Base-by-base conservation (phyloP, 2,797 vertebrate genomes). In the Nyctalus aviator region DNA sequence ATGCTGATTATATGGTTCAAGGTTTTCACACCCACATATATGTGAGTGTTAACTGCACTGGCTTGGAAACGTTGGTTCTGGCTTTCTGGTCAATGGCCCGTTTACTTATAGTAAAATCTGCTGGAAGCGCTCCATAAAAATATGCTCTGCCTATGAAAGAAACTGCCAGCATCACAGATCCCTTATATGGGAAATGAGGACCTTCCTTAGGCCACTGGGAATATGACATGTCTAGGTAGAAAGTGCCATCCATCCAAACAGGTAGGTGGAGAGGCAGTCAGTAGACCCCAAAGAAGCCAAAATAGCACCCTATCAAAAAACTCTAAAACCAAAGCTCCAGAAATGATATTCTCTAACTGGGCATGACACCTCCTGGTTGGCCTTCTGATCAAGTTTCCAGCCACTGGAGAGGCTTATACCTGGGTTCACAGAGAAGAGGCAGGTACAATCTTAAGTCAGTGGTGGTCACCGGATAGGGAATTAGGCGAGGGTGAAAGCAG, bases 11-110 rank as follows among this genome's bases (percentile, higher is more conserved):
- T 82, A 57, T 17, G 37, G 44, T 8, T 86, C 37, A 75, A 77
- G 82, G 27, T 46, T 93, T 84, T 94, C 69, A 32, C 68, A 76
- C 55, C 78, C 86, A 96, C 87, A 59, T 88, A 69, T 81, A 44
- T 66, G 91, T 94, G 95, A 96, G 93, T 81, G 93, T 97, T 94
- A 94, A 94, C 95, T 95, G 92, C 72, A 88, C 84, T 93, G 86
- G 81, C 86, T 97, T 96, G 84, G 50, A 93, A 90, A 95, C 66
- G 18, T 9, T 46, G 68, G 84, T 91, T 93, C 87, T 93, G 78
- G 94, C 77, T 94, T 95, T 96, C 72, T 37, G 57, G 93, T 84
- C 93, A 97, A 94, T 64, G 62, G 90, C 96, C 90, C 82, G 0
- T 96, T 96, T 69, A 79, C 73, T 46, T 95, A 94, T 27, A 83